Evolutionary conservation across 1,140 invertebrate species (phyloP), one percentile per base, ranked within the genome.

Genomic region (Mamestra configurata): DNA sequence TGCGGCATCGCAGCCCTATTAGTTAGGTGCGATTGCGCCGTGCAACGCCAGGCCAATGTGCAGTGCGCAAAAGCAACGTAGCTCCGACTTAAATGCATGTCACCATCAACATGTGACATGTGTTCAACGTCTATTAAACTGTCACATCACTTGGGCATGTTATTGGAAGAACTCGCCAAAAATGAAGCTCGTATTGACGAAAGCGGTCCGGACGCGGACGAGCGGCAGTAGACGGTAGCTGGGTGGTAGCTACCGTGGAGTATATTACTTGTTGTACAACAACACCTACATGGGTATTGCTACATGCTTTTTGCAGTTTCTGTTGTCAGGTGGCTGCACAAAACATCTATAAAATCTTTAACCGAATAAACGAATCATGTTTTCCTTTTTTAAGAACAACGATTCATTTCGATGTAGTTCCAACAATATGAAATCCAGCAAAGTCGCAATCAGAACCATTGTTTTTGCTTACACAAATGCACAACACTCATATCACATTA

Each of bases 1-100:
- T 92, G 87, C 87, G 79, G 87, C 84, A 89, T 76, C 73, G 57
- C 73, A 76, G 73, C 88, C 87, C 90, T 92, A 88, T 86, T 88
- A 88, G 86, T 88, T 84, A 84, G 76, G 79, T 76, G 84, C 79
- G 82, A 84, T 88, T 86, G 83, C 82, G 82, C 59, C 68, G 75
- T 75, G 82, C 86, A 79, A 77, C 59, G 57, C n/a, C 18, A 59
- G 84, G 82, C 86, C 82, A 87, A 92, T 85, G 90, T 92, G 91
- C 90, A 90, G 92, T 94, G 92, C 88, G 91, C 91, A 92, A 93
- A 92, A 92, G 79, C 82, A 83, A 89, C 84, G 86, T 87, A 88
- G 68, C 82, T 82, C 81, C 76, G 82, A 89, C 84, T 84, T 89
- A 86, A 89, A 86, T 82, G 80, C 80, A 84, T 84, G 78, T 79